Evolutionary conservation across 2,888 invertebrate genomes (phyloP).

Genomic region (Ectemnius continuus): DNA sequence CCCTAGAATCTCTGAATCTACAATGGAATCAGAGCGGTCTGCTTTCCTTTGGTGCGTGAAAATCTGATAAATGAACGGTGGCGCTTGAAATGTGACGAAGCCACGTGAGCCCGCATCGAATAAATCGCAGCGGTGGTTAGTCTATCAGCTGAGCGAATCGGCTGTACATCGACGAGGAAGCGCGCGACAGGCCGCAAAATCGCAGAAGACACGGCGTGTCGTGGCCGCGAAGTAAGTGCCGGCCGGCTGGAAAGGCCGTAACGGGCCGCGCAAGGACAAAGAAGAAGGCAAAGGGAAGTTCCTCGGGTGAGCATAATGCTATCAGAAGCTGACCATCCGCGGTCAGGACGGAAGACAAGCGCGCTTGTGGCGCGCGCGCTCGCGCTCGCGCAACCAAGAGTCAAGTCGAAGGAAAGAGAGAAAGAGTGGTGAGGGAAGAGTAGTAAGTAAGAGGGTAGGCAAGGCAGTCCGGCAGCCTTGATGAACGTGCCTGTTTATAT

Average conservation of each 20-base stretch:
- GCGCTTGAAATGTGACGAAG: no score
- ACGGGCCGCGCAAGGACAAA: slow-evolving; percentile 9
- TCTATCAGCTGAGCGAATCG: neutral
- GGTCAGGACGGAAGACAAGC: slow-evolving; percentile 44
- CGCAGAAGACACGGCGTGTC: no score
- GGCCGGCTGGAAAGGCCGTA: slow-evolving; percentile 2
- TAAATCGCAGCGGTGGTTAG: neutral
- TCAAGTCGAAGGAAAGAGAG: no score
- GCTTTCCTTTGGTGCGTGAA: no score
- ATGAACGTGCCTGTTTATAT: slow-evolving; percentile 61
- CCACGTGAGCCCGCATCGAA: neutral
- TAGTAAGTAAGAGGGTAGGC: slow-evolving; percentile 24
- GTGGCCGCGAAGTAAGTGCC: neutral
- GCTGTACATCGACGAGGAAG: neutral
- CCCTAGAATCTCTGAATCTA: no score
- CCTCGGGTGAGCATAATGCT: slow-evolving; percentile 62
- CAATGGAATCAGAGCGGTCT: no score
- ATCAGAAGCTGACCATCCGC: slow-evolving; percentile 67
- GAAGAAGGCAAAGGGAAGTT: slow-evolving; percentile 20
- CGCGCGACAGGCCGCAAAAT: no score
- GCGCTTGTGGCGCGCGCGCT: neutral
- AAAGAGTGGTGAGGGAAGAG: slow-evolving; percentile 18
- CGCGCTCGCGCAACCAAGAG: no score
- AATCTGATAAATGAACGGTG: no score
- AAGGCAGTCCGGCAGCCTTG: slow-evolving; percentile 45